A percentile compares a stretch with the other conserved stretches of the same genome.
Conservation (phyloP, 2,888 invertebrate species). For the Melolontha melolontha region DNA sequence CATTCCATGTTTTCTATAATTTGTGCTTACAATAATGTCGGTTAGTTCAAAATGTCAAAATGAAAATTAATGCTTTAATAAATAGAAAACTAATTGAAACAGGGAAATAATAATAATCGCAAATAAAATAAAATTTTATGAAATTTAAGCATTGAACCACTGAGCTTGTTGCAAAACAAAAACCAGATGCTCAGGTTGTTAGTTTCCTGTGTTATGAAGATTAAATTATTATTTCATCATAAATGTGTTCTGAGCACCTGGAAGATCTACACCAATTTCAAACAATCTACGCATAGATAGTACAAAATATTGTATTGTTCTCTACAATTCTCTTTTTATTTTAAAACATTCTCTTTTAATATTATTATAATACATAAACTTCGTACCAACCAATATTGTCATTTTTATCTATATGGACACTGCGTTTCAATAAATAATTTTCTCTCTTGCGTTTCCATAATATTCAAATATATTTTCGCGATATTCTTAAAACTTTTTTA, state of each 20-base stretch:
- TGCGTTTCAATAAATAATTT: constrained; percentile 40
- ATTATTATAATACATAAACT: constrained; percentile 16
- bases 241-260: constrained; percentile 48
- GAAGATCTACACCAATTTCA: constrained; percentile 49
- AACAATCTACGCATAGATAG: neutral
- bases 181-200: constrained; percentile 54
- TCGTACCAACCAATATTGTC: constrained; percentile 33
- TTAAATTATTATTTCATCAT: neutral
- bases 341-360: constrained; percentile 19
- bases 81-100: constrained; percentile 35
- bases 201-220: constrained; percentile 52
- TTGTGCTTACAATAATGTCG: neutral
- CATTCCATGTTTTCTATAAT: neutral
- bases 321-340: constrained; percentile 9
- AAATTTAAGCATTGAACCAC: constrained; percentile 27
- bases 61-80: constrained; percentile 40
- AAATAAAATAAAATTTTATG: constrained; percentile 27
- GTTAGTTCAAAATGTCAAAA: constrained; percentile 26
- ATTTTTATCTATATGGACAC: constrained; percentile 28
- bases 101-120: constrained; percentile 38
- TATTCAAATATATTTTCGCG: neutral
- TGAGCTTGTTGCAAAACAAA: constrained; percentile 29
- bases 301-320: constrained; percentile 30
- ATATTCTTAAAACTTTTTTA: neutral
- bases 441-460: neutral